A percentile compares a stretch with the other conserved stretches of the same genome.
Evolutionary conservation across 2,113 vertebrate genomes (phyloP).

Genomic region (Lophotis ruficrista): DNA sequence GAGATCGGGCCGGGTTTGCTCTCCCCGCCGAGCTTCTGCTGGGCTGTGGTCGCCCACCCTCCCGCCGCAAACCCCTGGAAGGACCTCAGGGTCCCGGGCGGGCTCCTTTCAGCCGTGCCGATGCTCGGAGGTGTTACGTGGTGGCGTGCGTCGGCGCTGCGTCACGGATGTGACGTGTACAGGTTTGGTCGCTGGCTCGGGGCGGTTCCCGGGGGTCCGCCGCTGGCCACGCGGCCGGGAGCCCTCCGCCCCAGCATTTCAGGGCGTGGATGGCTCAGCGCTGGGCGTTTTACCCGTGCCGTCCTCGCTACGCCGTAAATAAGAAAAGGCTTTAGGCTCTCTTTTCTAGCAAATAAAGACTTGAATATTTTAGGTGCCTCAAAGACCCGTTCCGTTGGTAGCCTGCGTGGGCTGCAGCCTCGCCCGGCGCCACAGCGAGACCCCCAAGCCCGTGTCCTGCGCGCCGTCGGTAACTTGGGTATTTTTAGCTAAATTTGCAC

Average conservation of each 20-base stretch:
- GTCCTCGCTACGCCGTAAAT: background rate
- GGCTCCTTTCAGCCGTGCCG: background rate
- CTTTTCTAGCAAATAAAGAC: background rate
- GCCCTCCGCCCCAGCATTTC: background rate
- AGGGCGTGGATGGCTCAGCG: background rate
- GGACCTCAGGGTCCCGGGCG: accelerated
- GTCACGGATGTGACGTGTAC: no score
- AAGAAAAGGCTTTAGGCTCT: background rate
- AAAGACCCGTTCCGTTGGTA: background rate
- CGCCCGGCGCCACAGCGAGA: background rate
- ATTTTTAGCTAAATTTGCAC: background rate
- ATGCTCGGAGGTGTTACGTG: accelerated
- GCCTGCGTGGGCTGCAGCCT: background rate
- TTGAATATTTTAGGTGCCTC: background rate
- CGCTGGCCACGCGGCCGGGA: background rate
- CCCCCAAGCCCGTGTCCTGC: background rate
- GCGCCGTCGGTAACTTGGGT: background rate
- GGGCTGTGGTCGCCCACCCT: background rate
- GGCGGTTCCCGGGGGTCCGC: background rate
- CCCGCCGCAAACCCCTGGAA: background rate
- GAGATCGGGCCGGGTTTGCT: background rate
- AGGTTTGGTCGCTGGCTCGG: no score
- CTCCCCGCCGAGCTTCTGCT: background rate
- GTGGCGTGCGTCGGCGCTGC: accelerated
- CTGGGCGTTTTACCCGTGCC: background rate